phyloP scores from a whole-genome alignment of 2,797 vertebrate species.

The Eptatretus atami region DNA sequence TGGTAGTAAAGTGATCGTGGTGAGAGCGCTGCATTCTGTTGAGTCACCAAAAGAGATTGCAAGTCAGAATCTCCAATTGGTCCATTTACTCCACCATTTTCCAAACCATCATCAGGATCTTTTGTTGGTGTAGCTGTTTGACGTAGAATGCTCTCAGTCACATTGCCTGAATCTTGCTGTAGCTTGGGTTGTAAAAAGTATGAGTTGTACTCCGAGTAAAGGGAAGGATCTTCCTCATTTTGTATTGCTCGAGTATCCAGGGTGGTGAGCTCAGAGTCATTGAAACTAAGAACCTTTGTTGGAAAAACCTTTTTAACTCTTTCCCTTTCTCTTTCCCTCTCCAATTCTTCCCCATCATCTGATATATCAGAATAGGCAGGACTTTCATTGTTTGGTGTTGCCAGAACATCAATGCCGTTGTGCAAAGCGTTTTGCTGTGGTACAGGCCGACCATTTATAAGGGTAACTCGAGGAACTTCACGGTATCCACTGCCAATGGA shows the following conservation, averaged over 20 bases:
- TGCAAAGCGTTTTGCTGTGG: constrained; percentile 56
- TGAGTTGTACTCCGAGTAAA: constrained; percentile 4
- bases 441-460: constrained; percentile 38
- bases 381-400: constrained; percentile 64
- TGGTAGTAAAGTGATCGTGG: constrained; percentile 97
- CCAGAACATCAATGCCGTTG: constrained; percentile 70
- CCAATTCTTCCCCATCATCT: constrained; percentile 76
- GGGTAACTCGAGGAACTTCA: constrained; percentile 26
- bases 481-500: constrained; percentile 61
- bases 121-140: neutral
- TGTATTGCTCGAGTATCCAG: constrained; percentile 5
- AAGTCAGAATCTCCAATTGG: constrained; percentile 1
- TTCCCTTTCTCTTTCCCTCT: constrained; percentile 42
- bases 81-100: neutral
- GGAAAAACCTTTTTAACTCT: constrained; percentile 32
- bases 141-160: neutral
- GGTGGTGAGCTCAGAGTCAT: constrained; percentile 3
- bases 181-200: neutral
- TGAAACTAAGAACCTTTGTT: constrained; percentile 2
- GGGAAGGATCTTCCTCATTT: constrained; percentile 4
- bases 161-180: neutral
- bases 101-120: neutral
- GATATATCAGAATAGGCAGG: constrained; percentile 95
- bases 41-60: constrained; percentile 79
- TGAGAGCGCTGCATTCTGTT: constrained; percentile 83